Evolutionary conservation across 2,797 vertebrate genomes (phyloP), one percentile per base, ranked within the genome.

Genomic region (Moxostoma hubbsi): DNA sequence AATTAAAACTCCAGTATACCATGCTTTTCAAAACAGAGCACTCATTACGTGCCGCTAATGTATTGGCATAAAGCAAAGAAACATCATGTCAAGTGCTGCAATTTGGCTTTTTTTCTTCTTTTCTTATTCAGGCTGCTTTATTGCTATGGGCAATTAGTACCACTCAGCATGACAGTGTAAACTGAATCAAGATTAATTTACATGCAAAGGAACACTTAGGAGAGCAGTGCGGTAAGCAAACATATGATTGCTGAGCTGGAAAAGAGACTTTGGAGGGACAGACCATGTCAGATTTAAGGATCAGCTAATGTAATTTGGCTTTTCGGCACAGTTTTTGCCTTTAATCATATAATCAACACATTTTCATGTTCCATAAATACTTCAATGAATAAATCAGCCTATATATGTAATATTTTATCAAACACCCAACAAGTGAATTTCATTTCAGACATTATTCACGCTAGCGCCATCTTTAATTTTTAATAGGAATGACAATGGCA

Each of bases 131-230:
- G 95, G 95, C 96, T 95, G 96, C 96, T 97, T 96, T 95, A 94
- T 97, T 96, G 96, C 97, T 96, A 96, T 96, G 96, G 96, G 96
- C 96, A 97, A 98, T 99, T 98, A 98, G 96, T 97, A 97, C 96
- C 97, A 98, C 97, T 98, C 97, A 98, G 96, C 96, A 97, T 96
- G 97, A 96, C 96, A 96, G 96, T 95, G 94, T 94, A 96, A 97
- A 98, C 96, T 96, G 97, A 99, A 98, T 99, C 96, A 98, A 98
- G 97, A 99, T 98, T 97, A 98, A 98, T 99, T 98, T 98, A 98
- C 97, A 98, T 97, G 96, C 95, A 96, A 96, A 95, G 95, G 93
- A 97, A 98, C 97, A 98, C 96, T 98, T 97, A 97, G 97, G 92
- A 93, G 95, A 95, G 95, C 94, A 95, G 96, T 95, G 91, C 92